Evolutionary conservation across 1,140 invertebrate species (phyloP).

Genomic region (Luehdorfia chinensis): DNA sequence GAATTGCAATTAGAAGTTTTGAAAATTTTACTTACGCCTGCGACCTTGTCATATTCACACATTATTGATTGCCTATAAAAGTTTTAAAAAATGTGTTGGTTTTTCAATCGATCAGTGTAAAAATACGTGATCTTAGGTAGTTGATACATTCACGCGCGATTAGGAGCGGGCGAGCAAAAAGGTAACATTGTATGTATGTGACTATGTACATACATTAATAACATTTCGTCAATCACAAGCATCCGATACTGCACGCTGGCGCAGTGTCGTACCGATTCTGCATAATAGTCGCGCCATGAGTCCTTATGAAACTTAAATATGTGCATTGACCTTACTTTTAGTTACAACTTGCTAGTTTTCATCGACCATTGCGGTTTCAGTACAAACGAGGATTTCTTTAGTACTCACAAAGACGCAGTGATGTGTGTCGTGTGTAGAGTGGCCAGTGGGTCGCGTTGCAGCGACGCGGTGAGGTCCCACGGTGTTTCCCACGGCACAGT

Average conservation of each 20-base stretch:
- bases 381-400: slow-evolving; percentile 3
- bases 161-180: neutral
- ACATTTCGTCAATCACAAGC: neutral
- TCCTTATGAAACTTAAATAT: neutral
- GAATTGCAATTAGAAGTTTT: too few species aligned
- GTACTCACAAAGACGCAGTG: neutral
- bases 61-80: too few species aligned
- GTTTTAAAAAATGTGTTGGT: too few species aligned
- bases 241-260: neutral
- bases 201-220: too few species aligned
- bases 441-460: neutral
- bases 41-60: too few species aligned
- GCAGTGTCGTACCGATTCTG: neutral
- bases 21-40: too few species aligned
- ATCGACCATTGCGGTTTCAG: neutral
- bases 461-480: slow-evolving; percentile 21
- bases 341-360: neutral
- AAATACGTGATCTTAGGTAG: neutral
- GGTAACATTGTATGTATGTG: too few species aligned
- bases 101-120: too few species aligned
- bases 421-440: neutral
- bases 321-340: neutral
- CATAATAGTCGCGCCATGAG: neutral
- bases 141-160: too few species aligned
- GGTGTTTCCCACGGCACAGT: slow-evolving; percentile 51